These are phyloP conservation scores for Pseudorhiza aurosa DNA, from an alignment of 30 jellyfish, hydroid and myxozoan species.

Conservation along the genomic window DNA sequence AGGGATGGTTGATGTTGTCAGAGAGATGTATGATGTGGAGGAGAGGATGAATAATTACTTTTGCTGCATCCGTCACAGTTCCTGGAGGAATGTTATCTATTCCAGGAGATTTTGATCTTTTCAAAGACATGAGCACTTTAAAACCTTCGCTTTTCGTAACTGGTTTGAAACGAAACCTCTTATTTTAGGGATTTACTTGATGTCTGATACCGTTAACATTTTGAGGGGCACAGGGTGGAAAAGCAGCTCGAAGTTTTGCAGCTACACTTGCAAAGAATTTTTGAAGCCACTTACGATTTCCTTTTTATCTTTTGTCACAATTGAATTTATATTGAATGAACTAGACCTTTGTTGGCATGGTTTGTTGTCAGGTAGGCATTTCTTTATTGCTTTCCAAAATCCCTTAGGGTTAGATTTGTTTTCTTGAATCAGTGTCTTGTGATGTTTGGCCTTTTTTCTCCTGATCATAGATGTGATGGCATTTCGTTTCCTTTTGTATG, in stretches of 20 bases:
- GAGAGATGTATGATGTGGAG: constrained; percentile 46
- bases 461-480: constrained; percentile 64
- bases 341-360: constrained; percentile 52
- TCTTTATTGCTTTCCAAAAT: constrained; percentile 69
- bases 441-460: constrained; percentile 34
- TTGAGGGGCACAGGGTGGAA: constrained; percentile 62
- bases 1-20: constrained; percentile 63
- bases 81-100: constrained; percentile 59
- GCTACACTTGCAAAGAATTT: constrained; percentile 66
- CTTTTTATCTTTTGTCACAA: constrained; percentile 38
- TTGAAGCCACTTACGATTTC: constrained; percentile 23
- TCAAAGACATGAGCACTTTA: constrained; percentile 53
- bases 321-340: constrained; percentile 44
- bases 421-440: constrained; percentile 61
- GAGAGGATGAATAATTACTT: constrained; percentile 57
- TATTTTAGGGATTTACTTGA: constrained; percentile 26
- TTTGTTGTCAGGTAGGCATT: constrained; percentile 58
- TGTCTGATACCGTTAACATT: constrained; percentile 17
- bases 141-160: constrained; percentile 45
- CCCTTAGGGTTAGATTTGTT: constrained; percentile 41
- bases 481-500: constrained; percentile 46
- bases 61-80: constrained; percentile 61
- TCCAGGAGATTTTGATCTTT: constrained; percentile 66
- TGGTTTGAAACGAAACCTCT: constrained; percentile 59
- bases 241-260: constrained; percentile 64